phyloP scores from a whole-genome alignment of 2,888 invertebrate species.

The Leptopilina drosophilae region DNA sequence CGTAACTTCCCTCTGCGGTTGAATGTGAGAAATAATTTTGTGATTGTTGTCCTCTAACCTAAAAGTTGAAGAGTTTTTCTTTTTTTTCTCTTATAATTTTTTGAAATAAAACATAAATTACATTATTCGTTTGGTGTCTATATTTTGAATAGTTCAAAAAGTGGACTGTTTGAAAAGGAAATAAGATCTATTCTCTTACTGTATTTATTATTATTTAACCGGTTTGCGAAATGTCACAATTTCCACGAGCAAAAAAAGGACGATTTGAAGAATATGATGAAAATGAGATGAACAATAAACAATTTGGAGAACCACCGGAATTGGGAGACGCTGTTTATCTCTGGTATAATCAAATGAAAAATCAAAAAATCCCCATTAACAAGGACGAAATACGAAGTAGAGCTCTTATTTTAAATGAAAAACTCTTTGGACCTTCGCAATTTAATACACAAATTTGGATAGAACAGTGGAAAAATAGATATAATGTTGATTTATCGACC shows the following conservation, averaged over 20 bases:
- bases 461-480: neutral
- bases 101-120: too few species aligned
- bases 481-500: neutral
- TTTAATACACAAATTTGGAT: neutral
- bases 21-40: too few species aligned
- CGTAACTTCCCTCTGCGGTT: too few species aligned
- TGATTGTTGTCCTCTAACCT: too few species aligned
- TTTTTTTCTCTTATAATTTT: too few species aligned
- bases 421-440: neutral
- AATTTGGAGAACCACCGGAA: neutral
- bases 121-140: too few species aligned
- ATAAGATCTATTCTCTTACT: too few species aligned
- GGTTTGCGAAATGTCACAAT: too few species aligned
- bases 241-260: neutral
- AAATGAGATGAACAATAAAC: neutral
- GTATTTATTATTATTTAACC: too few species aligned
- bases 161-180: too few species aligned
- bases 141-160: too few species aligned
- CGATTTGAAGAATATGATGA: neutral
- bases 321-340: neutral
- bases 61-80: too few species aligned
- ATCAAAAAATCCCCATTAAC: neutral
- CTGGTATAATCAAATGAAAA: neutral
- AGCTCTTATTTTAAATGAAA: slow-evolving; percentile 1
- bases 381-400: neutral